A percentile compares a stretch with the other conserved stretches of the same genome.
phyloP scores from a whole-genome alignment of 2,888 invertebrate species.

The Meandrusa payeni region DNA sequence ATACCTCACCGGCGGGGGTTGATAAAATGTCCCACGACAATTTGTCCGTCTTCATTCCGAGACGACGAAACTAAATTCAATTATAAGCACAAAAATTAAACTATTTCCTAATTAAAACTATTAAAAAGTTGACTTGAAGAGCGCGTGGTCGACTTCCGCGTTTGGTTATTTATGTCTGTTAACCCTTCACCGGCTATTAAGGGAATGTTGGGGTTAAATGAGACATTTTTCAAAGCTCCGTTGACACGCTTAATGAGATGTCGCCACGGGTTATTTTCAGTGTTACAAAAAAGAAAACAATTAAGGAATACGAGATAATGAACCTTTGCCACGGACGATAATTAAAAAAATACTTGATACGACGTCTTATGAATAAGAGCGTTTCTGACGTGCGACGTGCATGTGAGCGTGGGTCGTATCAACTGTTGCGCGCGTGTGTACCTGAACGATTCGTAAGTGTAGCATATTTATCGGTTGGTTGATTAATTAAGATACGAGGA shows the following conservation, averaged over 20 bases:
- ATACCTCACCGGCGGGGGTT: too few relatives aligned
- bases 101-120: slow-evolving; percentile 79
- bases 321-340: slow-evolving; percentile 27
- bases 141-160: slow-evolving; percentile 69
- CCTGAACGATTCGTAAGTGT: slow-evolving; percentile 11
- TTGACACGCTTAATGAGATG: slow-evolving; percentile 77
- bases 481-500: slow-evolving; percentile 15
- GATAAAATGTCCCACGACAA: slow-evolving; percentile 53
- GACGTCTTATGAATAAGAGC: slow-evolving; percentile 6
- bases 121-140: slow-evolving; percentile 64
- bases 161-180: slow-evolving; percentile 72
- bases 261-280: slow-evolving; percentile 75
- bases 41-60: slow-evolving; percentile 48
- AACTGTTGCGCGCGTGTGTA: background rate
- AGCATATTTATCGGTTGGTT: slow-evolving; percentile 10
- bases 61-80: slow-evolving; percentile 43
- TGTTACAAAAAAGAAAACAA: slow-evolving; percentile 39
- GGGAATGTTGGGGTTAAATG: slow-evolving; percentile 75
- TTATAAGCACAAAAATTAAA: slow-evolving; percentile 69
- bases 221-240: slow-evolving; percentile 76
- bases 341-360: slow-evolving; percentile 5
- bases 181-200: slow-evolving; percentile 77
- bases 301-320: slow-evolving; percentile 34
- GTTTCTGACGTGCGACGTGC: background rate
- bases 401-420: background rate